Evolutionary conservation across 2,113 vertebrate species (phyloP).

Genomic region (Mastomys coucha): DNA sequence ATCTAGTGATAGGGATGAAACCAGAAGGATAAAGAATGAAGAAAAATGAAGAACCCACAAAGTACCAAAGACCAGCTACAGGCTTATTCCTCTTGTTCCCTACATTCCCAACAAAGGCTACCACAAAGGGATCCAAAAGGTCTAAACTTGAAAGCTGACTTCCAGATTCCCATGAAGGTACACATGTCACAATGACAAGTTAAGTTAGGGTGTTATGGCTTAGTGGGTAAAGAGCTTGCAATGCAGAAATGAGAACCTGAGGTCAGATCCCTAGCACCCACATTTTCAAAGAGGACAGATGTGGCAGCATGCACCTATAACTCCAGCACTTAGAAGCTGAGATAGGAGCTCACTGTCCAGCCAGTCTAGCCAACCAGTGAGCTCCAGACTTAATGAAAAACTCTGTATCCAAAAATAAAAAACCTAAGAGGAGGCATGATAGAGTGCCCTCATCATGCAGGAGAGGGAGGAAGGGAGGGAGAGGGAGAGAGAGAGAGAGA

Average conservation of each 20-base stretch:
- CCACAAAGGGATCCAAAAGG: neutral
- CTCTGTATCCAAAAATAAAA: neutral
- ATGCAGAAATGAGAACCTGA: neutral
- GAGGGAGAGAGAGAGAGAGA: too few species aligned
- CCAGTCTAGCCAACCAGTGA: neutral
- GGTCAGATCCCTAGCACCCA: neutral
- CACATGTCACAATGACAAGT: neutral
- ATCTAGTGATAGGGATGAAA: too few species aligned
- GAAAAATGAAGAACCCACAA: too few species aligned
- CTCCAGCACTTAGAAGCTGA: neutral
- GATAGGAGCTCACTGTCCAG: neutral
- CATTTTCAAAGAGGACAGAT: neutral
- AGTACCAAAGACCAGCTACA: too few species aligned
- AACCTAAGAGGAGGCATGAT: too few species aligned
- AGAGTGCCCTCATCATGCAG: neutral
- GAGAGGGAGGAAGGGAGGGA: neutral
- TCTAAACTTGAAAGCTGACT: conserved; percentile 13
- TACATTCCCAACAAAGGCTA: neutral
- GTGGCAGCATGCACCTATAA: neutral
- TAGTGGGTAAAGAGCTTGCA: neutral
- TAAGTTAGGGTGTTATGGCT: neutral
- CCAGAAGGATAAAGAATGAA: too few species aligned
- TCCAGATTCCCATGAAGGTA: neutral
- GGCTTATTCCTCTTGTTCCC: neutral
- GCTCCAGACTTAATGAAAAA: neutral